Evolutionary conservation across 2,113 vertebrate species (phyloP).

Genomic region (Heteronetta atricapilla): DNA sequence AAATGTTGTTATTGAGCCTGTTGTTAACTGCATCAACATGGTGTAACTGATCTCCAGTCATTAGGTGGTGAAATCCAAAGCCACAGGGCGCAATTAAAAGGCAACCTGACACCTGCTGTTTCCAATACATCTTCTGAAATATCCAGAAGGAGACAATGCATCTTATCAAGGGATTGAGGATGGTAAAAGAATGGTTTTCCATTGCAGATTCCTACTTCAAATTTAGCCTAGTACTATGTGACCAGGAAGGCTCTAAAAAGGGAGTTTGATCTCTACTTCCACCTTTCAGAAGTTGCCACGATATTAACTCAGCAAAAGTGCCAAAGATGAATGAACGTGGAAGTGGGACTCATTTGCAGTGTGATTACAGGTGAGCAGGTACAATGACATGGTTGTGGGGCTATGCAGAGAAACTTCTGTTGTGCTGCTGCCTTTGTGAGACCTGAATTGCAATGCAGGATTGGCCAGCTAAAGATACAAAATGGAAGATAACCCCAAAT

Average conservation of each 20-base stretch:
- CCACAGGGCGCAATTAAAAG: constrained; percentile 48
- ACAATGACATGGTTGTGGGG: background rate
- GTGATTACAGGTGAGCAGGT: background rate
- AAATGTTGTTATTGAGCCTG: constrained; percentile 40
- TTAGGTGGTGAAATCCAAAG: constrained; percentile 56
- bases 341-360: background rate
- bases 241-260: background rate
- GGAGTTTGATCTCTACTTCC: background rate
- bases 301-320: background rate
- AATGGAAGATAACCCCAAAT: background rate
- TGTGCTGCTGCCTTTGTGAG: background rate
- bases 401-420: background rate
- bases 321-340: background rate
- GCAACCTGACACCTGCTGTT: constrained; percentile 42
- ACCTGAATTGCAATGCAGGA: background rate
- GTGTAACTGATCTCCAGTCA: constrained; percentile 60
- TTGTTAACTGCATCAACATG: background rate
- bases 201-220: background rate
- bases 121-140: constrained; percentile 19
- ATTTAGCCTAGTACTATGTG: background rate
- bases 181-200: background rate
- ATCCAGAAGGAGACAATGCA: background rate
- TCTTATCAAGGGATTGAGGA: background rate
- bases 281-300: background rate
- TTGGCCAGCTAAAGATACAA: background rate